These are phyloP conservation scores for Enteromius mattozi DNA, from an alignment of 2,797 vertebrate species.

Conservation along the genomic window DNA sequence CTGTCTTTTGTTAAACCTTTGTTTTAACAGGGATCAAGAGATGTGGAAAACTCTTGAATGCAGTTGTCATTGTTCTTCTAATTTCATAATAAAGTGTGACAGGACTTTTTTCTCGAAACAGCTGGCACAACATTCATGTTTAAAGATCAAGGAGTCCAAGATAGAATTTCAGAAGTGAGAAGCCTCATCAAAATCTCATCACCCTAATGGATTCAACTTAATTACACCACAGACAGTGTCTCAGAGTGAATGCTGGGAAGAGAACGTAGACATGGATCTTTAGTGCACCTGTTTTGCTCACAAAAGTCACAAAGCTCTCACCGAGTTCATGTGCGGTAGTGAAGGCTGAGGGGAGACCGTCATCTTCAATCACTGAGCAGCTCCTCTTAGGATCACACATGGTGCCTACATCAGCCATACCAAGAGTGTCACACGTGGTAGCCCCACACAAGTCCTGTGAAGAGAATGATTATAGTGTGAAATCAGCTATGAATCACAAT, in stretches of 20 bases:
- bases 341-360: slow-evolving; percentile 95
- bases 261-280: neutral
- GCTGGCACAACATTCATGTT: slow-evolving; percentile 25
- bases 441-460: slow-evolving; percentile 94
- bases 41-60: slow-evolving; percentile 42
- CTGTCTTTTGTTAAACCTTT: slow-evolving; percentile 42
- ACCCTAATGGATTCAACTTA: neutral
- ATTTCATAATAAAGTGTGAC: slow-evolving; percentile 48
- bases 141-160: slow-evolving; percentile 27
- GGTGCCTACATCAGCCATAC: slow-evolving; percentile 98
- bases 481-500: slow-evolving; percentile 3
- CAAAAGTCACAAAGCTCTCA: slow-evolving; percentile 63
- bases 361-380: slow-evolving; percentile 98
- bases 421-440: slow-evolving; percentile 95
- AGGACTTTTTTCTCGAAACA: neutral
- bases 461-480: slow-evolving; percentile 21
- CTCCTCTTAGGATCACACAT: slow-evolving; percentile 98
- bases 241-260: neutral
- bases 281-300: neutral
- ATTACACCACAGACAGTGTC: slow-evolving; percentile 17
- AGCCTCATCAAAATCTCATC: slow-evolving; percentile 32
- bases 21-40: slow-evolving; percentile 41
- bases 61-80: slow-evolving; percentile 40
- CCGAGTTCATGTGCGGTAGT: slow-evolving; percentile 97
- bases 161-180: slow-evolving; percentile 38